Evolutionary conservation across 2,888 invertebrate genomes (phyloP), one percentile per base, ranked within the genome.

Genomic region (Lysandra bellargus): DNA sequence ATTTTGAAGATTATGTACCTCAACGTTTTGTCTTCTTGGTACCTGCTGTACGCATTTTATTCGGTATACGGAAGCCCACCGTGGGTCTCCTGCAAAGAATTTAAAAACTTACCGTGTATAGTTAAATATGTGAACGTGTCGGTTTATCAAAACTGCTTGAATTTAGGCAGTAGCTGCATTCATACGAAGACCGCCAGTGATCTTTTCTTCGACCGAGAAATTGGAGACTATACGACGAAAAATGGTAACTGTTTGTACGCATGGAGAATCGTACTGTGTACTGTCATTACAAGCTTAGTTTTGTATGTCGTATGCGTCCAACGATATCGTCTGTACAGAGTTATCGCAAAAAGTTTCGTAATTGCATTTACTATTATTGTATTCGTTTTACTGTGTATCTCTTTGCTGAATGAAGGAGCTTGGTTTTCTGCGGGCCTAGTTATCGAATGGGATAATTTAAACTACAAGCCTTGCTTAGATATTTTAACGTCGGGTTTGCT

Each of bases 61-160:
- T 84, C 92, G 1, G 87, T 88, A 0, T 79, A 89, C 33, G 88
- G 91, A 78, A 88, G 89, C 1, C 92, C 92, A 1, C 93, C 94
- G 0, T 94, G 94, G 94, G 87, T 86, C 75, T 85, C 86, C 2
- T 94, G 94, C 80, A 88, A 89, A 1, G 89, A 89, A n/a, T 92
- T 85, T 78, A 86, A 86, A 72, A 82, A 83, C 49, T 80, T 83
- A 14, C 88, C 87, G 81, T 94, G 94, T 83, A 93, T 94, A 92
- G 90, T 93, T 12, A 94, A 94, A 84, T 84, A 88, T 73, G 80
- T 90, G 0, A 91, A 94, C 78, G 84, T 92, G 0, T 90, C 93
- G 0, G 83, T 89, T 81, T 93, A 91, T 82, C 93, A 94, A 87
- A 90, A 91, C 81, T 94, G 93, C 79, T 79, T 94, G 79, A 83